Evolutionary conservation across 2,113 vertebrate genomes (phyloP).

Genomic region (Girardinichthys multiradiatus): DNA sequence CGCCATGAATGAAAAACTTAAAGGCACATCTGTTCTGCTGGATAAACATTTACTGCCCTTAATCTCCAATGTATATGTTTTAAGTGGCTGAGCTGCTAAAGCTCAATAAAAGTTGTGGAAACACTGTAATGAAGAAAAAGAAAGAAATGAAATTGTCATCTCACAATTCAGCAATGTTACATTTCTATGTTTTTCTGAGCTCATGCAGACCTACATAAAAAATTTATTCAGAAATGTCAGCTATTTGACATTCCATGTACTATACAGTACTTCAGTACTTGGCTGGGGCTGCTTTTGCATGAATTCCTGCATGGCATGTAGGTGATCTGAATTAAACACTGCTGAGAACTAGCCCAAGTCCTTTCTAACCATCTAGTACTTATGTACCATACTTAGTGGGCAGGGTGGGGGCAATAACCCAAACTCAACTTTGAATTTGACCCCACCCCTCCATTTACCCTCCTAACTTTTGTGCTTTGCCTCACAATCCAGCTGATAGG

Average conservation of each 20-base stretch:
- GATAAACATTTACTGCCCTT: neutral
- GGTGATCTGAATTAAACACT: neutral
- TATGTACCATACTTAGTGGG: neutral
- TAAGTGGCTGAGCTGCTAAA: neutral
- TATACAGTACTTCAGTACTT: neutral
- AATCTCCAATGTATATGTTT: neutral
- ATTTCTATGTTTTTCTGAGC: too few relatives aligned
- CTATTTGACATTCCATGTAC: too few relatives aligned
- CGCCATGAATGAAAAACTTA: too few relatives aligned
- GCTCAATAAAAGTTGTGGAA: neutral
- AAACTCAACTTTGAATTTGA: neutral
- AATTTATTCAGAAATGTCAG: too few relatives aligned
- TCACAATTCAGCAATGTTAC: too few relatives aligned
- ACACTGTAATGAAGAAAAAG: neutral
- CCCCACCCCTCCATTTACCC: neutral
- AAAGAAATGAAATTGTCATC: neutral
- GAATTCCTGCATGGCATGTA: neutral
- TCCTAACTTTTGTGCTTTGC: neutral
- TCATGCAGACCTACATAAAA: too few relatives aligned
- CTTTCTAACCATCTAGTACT: neutral
- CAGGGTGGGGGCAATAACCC: too few relatives aligned
- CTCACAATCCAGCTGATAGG: neutral
- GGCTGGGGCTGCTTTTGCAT: neutral
- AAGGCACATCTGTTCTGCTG: neutral
- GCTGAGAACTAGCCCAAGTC: neutral